Evolutionary conservation across 2,888 invertebrate species (phyloP), one percentile per base, ranked within the genome.

Genomic region (Hydrotaea cyrtoneurina): DNA sequence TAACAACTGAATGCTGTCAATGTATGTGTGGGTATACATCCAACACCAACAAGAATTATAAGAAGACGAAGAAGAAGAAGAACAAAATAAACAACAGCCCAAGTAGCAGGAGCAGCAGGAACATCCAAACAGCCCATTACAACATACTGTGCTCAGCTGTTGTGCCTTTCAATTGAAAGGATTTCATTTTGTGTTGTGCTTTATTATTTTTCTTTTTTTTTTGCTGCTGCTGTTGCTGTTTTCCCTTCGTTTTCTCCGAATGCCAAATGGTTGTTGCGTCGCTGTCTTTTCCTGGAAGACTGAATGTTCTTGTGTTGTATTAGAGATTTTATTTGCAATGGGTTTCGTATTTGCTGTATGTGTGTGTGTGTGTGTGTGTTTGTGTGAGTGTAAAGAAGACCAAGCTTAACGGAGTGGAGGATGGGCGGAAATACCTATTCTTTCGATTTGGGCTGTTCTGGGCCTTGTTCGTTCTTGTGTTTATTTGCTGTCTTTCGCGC

Each of bases 401-500:
- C 59, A 4, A 79, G 39, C 39, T 39, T 39, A 73, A 43, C 66
- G 72, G 15, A 21, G 10, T 23, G 69, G 19, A 69, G 55, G 66
- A 39, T 55, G 50, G 77, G 66, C 72, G 82, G 82, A 85, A 85
- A 77, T 85, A 69, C 69, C 77, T 81, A 46, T 31, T 31, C 71
- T 80, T 71, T 53, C 36, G 26, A 55, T 57, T 55, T 62, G 26
- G 19, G 43, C 11, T 46, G 43, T 46, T 26, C 55, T 77, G 69
- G 53, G 69, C 77, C 74, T 59, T 85, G 78, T 79, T 79, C 43
- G 46, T 72, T 64, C 53, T 62, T 62, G 73, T 85, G 85, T 79
- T 85, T 82, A 85, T 26, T 69, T 76, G 55, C 74, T 82, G 82
- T 82, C 69, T 85, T 85, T 82, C 62, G 74, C 77, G 76, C 85